Base-by-base conservation (phyloP, 2,797 vertebrate species). In the Podarcis siculus region DNA sequence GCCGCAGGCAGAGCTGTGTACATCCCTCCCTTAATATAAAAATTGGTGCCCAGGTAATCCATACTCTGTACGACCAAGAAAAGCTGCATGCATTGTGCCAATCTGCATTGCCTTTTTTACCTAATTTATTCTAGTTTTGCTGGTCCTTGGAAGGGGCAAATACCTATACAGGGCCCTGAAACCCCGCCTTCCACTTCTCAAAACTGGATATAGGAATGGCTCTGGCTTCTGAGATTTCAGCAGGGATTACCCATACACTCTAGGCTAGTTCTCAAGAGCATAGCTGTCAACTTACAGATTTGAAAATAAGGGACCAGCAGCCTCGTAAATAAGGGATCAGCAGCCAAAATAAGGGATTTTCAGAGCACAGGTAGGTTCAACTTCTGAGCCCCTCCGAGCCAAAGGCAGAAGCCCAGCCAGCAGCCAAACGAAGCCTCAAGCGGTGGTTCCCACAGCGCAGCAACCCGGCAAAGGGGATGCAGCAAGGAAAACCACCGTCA, bases 1-100 rank as follows among this genome's bases (percentile, higher is more conserved):
- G 27, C 27, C 3, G 27, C 72, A n/a, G 80, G 94, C 87, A 93
- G 85, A 42, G 3, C 35, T 8, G 6, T 66, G n/a, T 49, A 7
- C 15, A 23, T 17, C 4, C 3, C 4, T 12, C 2, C 61, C 8
- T 71, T 58, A 72, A 72, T n/a, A 69, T 66, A 82, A 81, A 23
- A 67, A 19, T 49, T 27, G 4, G 45, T 12, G 3, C 35, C 19
- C 27, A 55, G 27, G 32, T 35, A 55, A 45, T 32, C 12, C 21
- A 27, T 49, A 37, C 45, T 55, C 3, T 55, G 4, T 42, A 83
- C 2, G 15, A 45, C 9, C 32, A 66, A 19, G 39, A 64, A 79
- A 73, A 73, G 8, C 69, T 25, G 19, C 5, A 17, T 1, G 0
- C 8, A 8, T 39, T 15, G 19, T 79, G 5, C 27, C 27, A 10